These are phyloP conservation scores for Stratiomys singularior DNA, from an alignment of 2,888 invertebrate species.

Conservation along the genomic window DNA sequence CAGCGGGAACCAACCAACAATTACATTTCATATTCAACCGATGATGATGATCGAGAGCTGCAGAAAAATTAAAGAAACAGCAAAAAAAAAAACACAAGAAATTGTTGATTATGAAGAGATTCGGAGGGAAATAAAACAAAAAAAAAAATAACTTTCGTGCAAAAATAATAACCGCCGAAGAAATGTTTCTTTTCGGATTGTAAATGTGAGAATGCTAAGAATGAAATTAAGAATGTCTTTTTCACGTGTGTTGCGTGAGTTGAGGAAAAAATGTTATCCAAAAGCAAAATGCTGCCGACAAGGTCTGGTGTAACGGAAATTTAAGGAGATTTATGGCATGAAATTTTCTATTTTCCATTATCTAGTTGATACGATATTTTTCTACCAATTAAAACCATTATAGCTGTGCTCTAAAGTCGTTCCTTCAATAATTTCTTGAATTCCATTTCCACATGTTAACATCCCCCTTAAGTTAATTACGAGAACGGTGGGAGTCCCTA, in stretches of 20 bases:
- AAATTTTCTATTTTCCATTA: no score
- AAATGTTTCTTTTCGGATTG: slow-evolving; percentile 17
- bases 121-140: background rate
- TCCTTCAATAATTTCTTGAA: no score
- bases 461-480: no score
- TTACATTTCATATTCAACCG: slow-evolving; percentile 35
- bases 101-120: slow-evolving; percentile 28
- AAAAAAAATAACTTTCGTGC: slow-evolving; percentile 5
- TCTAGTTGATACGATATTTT: no score
- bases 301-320: no score
- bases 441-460: no score
- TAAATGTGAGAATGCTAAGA: background rate
- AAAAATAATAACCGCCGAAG: slow-evolving; percentile 25
- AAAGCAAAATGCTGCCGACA: no score
- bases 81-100: slow-evolving; percentile 24
- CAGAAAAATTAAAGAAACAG: slow-evolving; percentile 17
- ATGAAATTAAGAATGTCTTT: background rate
- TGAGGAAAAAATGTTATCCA: no score
- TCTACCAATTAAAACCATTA: no score
- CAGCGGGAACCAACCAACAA: slow-evolving; percentile 3
- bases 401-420: no score
- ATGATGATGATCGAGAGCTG: slow-evolving; percentile 35
- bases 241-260: background rate
- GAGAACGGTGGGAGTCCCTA: no score
- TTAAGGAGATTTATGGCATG: no score